Evolutionary conservation across 1,140 invertebrate genomes (phyloP), one percentile per base, ranked within the genome.

Genomic region (Portunus trituberculatus): DNA sequence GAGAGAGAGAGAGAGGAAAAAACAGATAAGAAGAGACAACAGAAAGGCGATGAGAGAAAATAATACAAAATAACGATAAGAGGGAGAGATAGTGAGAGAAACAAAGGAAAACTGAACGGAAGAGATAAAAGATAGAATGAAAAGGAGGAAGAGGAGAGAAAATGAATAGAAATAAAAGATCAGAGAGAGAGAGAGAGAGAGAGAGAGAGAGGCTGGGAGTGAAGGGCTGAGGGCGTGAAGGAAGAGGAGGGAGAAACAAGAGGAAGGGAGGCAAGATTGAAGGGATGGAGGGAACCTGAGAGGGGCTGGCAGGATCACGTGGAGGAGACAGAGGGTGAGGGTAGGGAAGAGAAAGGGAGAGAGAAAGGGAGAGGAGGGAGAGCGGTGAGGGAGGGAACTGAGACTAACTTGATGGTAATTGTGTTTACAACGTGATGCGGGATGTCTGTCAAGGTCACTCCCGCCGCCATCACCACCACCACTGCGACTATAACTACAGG

Each of bases 401-500:
- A 76, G 25, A 76, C 67, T 76, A 76, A 76, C 67, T 76, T 76
- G 67, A 76, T 20, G 20, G 67, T 91, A 91, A 91, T 59, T 52
- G 89, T 91, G 89, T 91, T 91, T 91, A 91, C 48, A 25, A 31
- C 89, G 12, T 59, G 89, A 91, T 91, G 89, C 89, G 89, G 89
- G 89, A 91, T 46, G 3, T 31, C 12, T 14, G 25, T 32, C 48
- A 91, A 59, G 46, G 89, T 91, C 46, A 59, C 89, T 91, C 0
- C 39, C 39, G 16, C 39, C 45, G 20, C 39, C 86, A 4, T 31
- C 14, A 87, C 86, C 25, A 32, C 10, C 8, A n/a, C 39, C 45
- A 39, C 28, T 25, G 20, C 45, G 0, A 89, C 25, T 76, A 76
- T 2, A 25, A 76, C 67, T 20, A 76, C 67, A 76, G n/a, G 6